Evolutionary conservation across 2,113 vertebrate genomes (phyloP).

Genomic region (Hylia prasina): DNA sequence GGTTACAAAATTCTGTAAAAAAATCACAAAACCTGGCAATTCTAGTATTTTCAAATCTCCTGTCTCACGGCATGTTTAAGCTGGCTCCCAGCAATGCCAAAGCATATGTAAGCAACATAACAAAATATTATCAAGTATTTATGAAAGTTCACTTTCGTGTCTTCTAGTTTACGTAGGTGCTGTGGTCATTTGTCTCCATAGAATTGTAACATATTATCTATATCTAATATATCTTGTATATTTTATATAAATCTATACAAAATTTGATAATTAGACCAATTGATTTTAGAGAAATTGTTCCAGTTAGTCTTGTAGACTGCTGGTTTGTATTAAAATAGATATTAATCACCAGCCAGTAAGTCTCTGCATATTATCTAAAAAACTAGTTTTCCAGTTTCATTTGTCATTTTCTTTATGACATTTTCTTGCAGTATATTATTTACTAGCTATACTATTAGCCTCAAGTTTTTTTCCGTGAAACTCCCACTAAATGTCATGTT

Average conservation of each 20-base stretch:
- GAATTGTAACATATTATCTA: background rate
- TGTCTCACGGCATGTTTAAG: background rate
- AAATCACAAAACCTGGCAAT: background rate
- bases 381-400: background rate
- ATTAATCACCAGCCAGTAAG: background rate
- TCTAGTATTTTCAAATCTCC: background rate
- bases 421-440: background rate
- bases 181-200: fast-evolving
- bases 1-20: background rate
- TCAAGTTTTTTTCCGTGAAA: background rate
- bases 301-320: background rate
- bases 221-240: background rate
- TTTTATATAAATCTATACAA: background rate
- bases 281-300: background rate
- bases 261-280: background rate
- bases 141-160: background rate
- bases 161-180: background rate
- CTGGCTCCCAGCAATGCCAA: background rate
- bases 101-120: background rate
- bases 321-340: background rate
- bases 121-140: background rate
- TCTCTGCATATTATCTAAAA: background rate
- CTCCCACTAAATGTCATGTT: background rate
- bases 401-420: background rate
- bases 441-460: background rate